Conservation (phyloP, 2,888 invertebrate genomes). For the Philereme vetulata region DNA sequence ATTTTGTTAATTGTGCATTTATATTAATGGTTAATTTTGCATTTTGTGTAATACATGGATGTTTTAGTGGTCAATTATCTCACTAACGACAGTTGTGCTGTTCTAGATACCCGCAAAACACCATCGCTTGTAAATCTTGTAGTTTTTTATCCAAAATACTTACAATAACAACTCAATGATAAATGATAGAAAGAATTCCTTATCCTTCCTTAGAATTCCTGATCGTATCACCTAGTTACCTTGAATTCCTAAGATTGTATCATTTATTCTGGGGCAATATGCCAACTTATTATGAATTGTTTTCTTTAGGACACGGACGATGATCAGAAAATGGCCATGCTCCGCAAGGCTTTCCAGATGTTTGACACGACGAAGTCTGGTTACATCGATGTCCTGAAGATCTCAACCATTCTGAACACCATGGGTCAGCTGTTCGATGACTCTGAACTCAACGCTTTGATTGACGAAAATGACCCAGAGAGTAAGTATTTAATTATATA, state of each 20-base stretch:
- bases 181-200: background rate
- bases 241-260: constrained; percentile 6
- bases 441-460: constrained; percentile 93
- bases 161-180: background rate
- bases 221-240: no score
- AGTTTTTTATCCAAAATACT: background rate
- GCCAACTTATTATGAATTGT: constrained; percentile 12
- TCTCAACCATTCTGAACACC: constrained; percentile 96
- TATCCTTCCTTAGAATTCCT: no score
- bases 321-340: constrained; percentile 93
- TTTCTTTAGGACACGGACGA: constrained; percentile 84
- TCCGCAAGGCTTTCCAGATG: constrained; percentile 98
- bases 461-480: constrained; percentile 96
- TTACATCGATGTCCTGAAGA: constrained; percentile 95
- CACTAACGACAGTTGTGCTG: no score
- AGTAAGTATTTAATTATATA: constrained; percentile 62
- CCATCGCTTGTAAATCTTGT: no score
- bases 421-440: constrained; percentile 98
- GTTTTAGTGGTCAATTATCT: no score
- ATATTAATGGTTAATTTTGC: no score
- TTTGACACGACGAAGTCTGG: constrained; percentile 97
- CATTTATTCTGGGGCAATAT: constrained; percentile 1
- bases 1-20: no score
- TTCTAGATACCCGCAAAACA: no score
- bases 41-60: no score